Evolutionary conservation across 2,113 vertebrate genomes (phyloP).

Genomic region (Pseudolaguvia tuberculata): DNA sequence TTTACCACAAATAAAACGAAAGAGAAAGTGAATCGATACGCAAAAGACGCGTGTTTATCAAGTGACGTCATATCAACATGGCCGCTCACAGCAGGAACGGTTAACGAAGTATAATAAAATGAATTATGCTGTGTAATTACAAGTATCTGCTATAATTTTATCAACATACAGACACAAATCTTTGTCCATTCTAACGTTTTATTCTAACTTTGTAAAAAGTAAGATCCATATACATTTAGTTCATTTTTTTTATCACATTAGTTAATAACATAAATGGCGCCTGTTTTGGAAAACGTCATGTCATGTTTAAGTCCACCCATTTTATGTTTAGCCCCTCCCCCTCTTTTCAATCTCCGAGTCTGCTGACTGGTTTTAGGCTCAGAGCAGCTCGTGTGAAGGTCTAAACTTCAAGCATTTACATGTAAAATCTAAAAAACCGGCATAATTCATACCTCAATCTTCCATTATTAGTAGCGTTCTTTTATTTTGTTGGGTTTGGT

Average conservation of each 20-base stretch:
- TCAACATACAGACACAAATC: background rate
- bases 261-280: background rate
- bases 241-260: too few relatives aligned
- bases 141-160: background rate
- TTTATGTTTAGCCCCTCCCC: background rate
- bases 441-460: too few relatives aligned
- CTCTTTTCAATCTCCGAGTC: background rate
- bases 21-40: background rate
- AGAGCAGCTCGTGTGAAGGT: background rate
- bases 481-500: background rate
- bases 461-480: background rate
- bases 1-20: too few relatives aligned
- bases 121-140: background rate
- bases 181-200: too few relatives aligned
- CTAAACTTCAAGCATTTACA: background rate
- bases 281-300: background rate
- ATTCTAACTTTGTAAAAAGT: background rate
- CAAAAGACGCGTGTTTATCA: background rate
- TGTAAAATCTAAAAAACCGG: too few relatives aligned
- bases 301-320: conserved; percentile 23
- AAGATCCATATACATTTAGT: background rate
- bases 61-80: conserved; percentile 5
- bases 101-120: background rate
- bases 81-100: background rate
- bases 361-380: background rate